Conservation (phyloP, 2,113 vertebrate genomes). For the Aphyosemion australe region DNA sequence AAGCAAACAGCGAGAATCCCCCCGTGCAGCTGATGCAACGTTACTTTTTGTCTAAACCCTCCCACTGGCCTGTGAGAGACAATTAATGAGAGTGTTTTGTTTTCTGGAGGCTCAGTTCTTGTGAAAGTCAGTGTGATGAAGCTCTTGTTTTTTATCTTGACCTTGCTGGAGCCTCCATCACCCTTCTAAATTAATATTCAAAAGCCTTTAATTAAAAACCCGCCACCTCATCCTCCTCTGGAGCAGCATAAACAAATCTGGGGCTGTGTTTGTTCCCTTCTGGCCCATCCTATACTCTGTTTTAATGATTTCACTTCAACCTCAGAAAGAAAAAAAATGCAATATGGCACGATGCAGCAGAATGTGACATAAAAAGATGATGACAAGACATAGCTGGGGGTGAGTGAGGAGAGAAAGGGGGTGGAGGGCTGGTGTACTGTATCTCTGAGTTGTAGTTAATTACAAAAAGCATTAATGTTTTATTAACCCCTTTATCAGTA, state of each 20-base stretch:
- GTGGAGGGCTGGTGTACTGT: constrained; percentile 66
- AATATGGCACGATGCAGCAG: constrained; percentile 72
- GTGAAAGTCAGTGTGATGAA: constrained; percentile 74
- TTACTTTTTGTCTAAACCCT: constrained; percentile 62
- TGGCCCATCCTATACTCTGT: constrained; percentile 72
- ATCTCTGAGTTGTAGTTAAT: constrained; percentile 81
- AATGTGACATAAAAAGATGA: constrained; percentile 79
- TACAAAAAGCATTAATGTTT: constrained; percentile 86
- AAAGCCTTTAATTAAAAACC: constrained; percentile 77
- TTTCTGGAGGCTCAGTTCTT: constrained; percentile 75
- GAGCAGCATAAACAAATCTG: constrained; percentile 75
- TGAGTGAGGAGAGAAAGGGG: constrained; percentile 74
- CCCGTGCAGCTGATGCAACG: constrained; percentile 64
- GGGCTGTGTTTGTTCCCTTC: constrained; percentile 78
- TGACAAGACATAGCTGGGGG: constrained; percentile 79
- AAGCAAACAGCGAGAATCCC: constrained; percentile 44
- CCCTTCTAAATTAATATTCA: constrained; percentile 80
- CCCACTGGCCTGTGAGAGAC: constrained; percentile 52
- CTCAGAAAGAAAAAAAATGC: constrained; percentile 48
- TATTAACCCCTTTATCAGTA: constrained; percentile 88
- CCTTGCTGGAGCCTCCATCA: constrained; percentile 78
- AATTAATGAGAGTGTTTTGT: constrained; percentile 78
- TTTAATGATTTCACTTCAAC: constrained; percentile 79
- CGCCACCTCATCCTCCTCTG: constrained; percentile 65
- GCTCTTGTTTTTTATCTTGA: constrained; percentile 76